Base-by-base conservation (phyloP, 2,797 vertebrate species). In the Rhinoraja longicauda region DNA sequence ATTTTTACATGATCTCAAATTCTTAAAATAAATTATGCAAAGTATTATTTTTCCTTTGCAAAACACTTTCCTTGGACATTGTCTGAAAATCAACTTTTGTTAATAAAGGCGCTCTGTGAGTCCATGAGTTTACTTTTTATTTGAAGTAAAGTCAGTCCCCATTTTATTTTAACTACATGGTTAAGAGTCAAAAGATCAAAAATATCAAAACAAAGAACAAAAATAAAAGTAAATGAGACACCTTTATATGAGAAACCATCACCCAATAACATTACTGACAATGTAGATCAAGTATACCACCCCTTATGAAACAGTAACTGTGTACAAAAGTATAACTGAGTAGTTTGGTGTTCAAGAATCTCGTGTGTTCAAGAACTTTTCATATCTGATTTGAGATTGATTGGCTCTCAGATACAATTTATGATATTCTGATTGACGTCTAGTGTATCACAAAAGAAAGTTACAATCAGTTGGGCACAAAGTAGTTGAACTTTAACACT, bases 281-380 rank as follows among this genome's bases (percentile, higher is more conserved):
- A 75, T 53, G 67, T 36, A 53, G 36, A 53, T 73, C 3, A 70
- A 70, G 10, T 91, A 73, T 12, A 91, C 15, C 32, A 90, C 9
- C 90, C 39, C 64, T 91, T 53, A 67, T 19, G n/a, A 88, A 67
- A 88, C 15, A 88, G 59, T 7, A 88, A 91, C 67, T 24, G 45
- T 29, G 8, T 53, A 72, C 90, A 91, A 91, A 91, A 73, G 67
- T 67, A 91, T 73, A 91, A 91, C 67, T 73, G 39, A 73, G 26
- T 53, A 72, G 26, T 73, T 91, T 91, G 90, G 90, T 67, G 26
- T 90, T 73, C 45, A 2, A 45, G 45, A 45, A 45, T 45, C 45
- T 45, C 45, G 19, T 91, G 67, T 90, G 67, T 64, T n/a, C 26
- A 64, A 90, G 17, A 10, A 70, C 17, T 29, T 39, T 36, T 91